A percentile compares a stretch with the other conserved stretches of the same genome.
Conservation (phyloP, 2,797 vertebrate genomes). For the Antennarius maculatus region DNA sequence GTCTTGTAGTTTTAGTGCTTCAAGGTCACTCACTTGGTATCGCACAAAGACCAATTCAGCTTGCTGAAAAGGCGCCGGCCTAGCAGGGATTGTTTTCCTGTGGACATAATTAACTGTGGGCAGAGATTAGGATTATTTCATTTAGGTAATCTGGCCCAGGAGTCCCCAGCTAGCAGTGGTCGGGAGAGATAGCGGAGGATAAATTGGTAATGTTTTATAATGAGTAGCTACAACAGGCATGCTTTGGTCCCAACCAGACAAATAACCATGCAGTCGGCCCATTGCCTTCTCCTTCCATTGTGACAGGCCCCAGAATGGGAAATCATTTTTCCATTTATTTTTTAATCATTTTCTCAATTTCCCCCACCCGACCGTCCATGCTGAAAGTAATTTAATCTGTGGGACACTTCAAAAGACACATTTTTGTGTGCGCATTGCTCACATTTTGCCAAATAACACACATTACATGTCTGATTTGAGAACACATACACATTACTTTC, state of each 20-base stretch:
- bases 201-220: constrained; percentile 71
- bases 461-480: constrained; percentile 13
- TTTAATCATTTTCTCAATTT: constrained; percentile 77
- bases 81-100: constrained; percentile 60
- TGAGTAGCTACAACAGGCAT: constrained; percentile 57
- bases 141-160: constrained; percentile 71
- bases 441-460: constrained; percentile 22
- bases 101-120: constrained; percentile 68
- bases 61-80: constrained; percentile 37
- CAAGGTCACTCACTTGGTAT: constrained; percentile 61
- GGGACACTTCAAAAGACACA: constrained; percentile 64
- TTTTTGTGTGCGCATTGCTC: constrained; percentile 50
- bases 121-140: constrained; percentile 76
- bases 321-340: constrained; percentile 79
- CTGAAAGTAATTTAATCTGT: constrained; percentile 71
- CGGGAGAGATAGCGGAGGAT: constrained; percentile 61
- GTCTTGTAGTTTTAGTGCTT: constrained; percentile 22
- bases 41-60: constrained; percentile 32
- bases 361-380: constrained; percentile 40
- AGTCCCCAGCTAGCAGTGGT: constrained; percentile 59
- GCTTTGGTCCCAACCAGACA: constrained; percentile 62
- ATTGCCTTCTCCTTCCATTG: constrained; percentile 64
- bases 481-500: neutral
- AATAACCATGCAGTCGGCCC: constrained; percentile 65
- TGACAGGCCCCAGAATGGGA: constrained; percentile 65